phyloP scores from a whole-genome alignment of 1,140 invertebrate species.

The Subanguina moxae region DNA sequence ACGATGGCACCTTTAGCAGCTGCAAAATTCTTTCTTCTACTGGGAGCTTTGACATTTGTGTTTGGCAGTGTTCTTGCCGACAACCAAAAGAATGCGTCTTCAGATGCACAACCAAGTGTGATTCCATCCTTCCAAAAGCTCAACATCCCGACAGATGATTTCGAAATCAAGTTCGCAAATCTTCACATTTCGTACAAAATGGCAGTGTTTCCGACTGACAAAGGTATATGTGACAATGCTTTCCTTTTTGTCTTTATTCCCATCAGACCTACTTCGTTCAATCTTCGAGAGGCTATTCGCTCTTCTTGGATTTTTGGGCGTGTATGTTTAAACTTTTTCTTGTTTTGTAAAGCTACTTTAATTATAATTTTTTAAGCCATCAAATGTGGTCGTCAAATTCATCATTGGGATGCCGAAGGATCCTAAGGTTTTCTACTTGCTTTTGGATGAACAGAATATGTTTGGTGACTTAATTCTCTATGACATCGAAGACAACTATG shows the following conservation, averaged over 20 bases:
- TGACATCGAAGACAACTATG: slow-evolving; percentile 31
- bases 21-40: no score
- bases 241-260: slow-evolving; percentile 5
- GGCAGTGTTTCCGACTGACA: background rate
- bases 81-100: no score
- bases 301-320: slow-evolving; percentile 4
- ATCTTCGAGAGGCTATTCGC: background rate
- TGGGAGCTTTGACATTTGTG: no score
- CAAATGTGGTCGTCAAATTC: slow-evolving; percentile 15
- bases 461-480: slow-evolving; percentile 32
- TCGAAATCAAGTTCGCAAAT: background rate
- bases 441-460: slow-evolving; percentile 9
- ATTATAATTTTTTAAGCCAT: background rate
- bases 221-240: background rate
- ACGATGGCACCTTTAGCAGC: background rate
- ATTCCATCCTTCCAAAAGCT: background rate
- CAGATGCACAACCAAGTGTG: background rate
- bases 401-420: slow-evolving; percentile 18
- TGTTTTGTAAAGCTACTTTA: no score
- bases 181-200: background rate
- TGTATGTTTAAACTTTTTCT: no score
- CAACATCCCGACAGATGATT: background rate
- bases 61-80: no score
- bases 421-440: slow-evolving; percentile 7
- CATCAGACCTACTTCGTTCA: background rate